Base-by-base conservation (phyloP, 2,113 vertebrate species). In the Philantomba maxwellii region DNA sequence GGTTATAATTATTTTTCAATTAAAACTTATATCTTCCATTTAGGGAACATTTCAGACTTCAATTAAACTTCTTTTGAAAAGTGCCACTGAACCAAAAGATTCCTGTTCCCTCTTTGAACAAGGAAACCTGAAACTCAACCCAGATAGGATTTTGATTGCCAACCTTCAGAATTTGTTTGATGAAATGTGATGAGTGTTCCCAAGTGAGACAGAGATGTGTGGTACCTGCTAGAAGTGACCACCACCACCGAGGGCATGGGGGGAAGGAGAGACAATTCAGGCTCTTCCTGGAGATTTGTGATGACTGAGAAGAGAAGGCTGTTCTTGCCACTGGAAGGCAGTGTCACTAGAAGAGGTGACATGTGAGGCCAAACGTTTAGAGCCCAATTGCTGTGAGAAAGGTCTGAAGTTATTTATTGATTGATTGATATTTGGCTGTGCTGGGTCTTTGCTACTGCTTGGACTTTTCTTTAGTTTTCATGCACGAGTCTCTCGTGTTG, bases 1-100 rank as follows among this genome's bases (percentile, higher is more conserved):
- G 99, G 99, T 99, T 99, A 99, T 99, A 99, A 99, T 99, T 99
- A 99, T 99, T 99, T 99, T 99, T 99, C 99, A 99, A 99, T 99
- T 99, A 99, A 99, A 99, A 99, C 99, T 99, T 99, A 99, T 99
- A 99, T 99, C 99, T 99, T 99, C 99, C 99, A 99, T 99, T 99
- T 98, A 98, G 98, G 98, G 98, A 98, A 99, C 98, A 99, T 98
- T 96, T 98, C 97, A 97, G 98, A 97, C 98, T 99, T 99, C 98
- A 99, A 99, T 99, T 99, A 99, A 98, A 99, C 98, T 98, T 98
- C 98, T 97, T 98, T 97, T 97, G 80, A 97, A 84, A 98, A 97
- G 98, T 98, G 97, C 95, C 93, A 96, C 97, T 91, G 97, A 98
- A 98, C 98, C 98, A 98, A 97, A 98, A 98, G 97, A 97, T 97